Base-by-base conservation (phyloP, 37 sponge, comb jelly and placozoan genomes). In the Eunapius fragilis region DNA sequence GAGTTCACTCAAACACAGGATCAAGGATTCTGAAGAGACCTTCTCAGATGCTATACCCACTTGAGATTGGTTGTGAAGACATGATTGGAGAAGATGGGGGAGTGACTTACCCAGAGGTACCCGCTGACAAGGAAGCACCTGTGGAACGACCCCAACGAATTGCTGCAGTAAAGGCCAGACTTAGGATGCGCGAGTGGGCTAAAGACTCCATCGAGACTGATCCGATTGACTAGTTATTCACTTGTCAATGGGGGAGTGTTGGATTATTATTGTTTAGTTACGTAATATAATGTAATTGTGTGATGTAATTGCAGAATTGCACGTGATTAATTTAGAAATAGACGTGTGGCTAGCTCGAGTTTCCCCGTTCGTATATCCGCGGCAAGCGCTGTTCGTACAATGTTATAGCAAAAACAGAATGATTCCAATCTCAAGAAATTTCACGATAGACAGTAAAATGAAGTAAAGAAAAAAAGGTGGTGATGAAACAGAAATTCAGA, bases 31-130 rank as follows among this genome's bases (percentile, higher is more conserved):
- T 79, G 67, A n/a, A 58, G 23, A 3, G 13, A 25, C 80, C 80
- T 47, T 58, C 49, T n/a, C 50, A 79, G 25, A 48, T n/a, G 50
- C 49, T 79, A 58, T 79, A 79, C 31, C 80, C 80, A n/a, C n/a
- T 79, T n/a, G 80, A 79, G 67, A 50, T 79, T 41, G 6, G 41
- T 41, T 41, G 41, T 41, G 41, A 6, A 41, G 41, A 41, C 6
- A 6, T 41, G n/a, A 33, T 41, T 41, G 41, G 3, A 41, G 41
- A 6, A 41, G 6, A 41, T 41, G 41, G 41, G 41, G 41, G 41
- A 41, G 41, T n/a, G n/a, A n/a, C n/a, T n/a, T n/a, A n/a, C n/a
- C n/a, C n/a, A n/a, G n/a, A n/a, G n/a, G n/a, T n/a, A n/a, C n/a
- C 41, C 41, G 6, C 41, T 41, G 41, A 3, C 41, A 41, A 41